Evolutionary conservation across 2,113 vertebrate genomes (phyloP), one percentile per base, ranked within the genome.

Genomic region (Salvelinus namaycush): DNA sequence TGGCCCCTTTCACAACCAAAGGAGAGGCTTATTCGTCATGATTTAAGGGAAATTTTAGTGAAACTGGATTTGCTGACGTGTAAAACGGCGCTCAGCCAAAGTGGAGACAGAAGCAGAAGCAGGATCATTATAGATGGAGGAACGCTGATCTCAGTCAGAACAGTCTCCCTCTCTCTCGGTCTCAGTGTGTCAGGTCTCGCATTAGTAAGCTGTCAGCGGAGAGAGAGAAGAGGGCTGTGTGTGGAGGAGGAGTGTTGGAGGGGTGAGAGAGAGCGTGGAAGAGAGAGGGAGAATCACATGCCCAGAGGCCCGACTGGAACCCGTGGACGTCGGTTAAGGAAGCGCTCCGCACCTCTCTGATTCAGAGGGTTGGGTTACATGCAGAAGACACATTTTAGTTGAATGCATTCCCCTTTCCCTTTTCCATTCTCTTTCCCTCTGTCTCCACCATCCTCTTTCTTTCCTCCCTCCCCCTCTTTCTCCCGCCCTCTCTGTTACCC

Each of bases 61-160:
- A 48, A 6, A 86, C 65, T 68, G 65, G 81, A 84, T 79, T 75
- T 87, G 89, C 88, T 90, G 90, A 89, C 65, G 0, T 34, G 75
- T 80, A 89, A 88, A 74, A 64, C 60, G 3, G 72, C 60, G 57
- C n/a, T 68, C 71, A 68, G 73, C 79, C 81, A 78, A 78, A 5
- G 75, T 68, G 74, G 85, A 87, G 79, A 86, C 80, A 78, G 26
- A 83, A 80, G 78, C 73, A 65, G 34, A 76, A 76, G 73, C 20
- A 72, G 69, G 80, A 85, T 84, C 84, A 87, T 87, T 82, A 88
- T 70, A 27, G 72, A 44, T 39, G 16, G 27, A 26, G 18, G 18
- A 39, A 22, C 18, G 49, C 49, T 51, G 22, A n/a, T 1, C 34
- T 34, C 66, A 9, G 68, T 39, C 68, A 22, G 26, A 68, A 31